Evolutionary conservation across 2,888 invertebrate species (phyloP), one percentile per base, ranked within the genome.

Genomic region (Parnassius mnemosyne): DNA sequence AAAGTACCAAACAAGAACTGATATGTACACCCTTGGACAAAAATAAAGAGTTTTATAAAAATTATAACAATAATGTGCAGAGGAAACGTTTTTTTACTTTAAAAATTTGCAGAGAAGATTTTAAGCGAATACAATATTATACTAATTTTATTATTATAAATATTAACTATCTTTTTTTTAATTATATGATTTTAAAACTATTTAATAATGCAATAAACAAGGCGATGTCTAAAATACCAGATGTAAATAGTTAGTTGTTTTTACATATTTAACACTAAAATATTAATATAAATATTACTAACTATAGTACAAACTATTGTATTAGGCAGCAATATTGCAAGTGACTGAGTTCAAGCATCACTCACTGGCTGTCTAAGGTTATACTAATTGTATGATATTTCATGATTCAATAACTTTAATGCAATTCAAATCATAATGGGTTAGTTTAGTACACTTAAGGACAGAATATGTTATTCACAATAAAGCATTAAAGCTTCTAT

Each of bases 381-480:
- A 20, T 3, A 51, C 57, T 57, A 53, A 25, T 52, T 42, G 49
- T 54, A 60, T 49, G 49, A 46, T 44, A 46, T 11, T 50, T 9
- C 47, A 59, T 56, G 47, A 51, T 13, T 7, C 20, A 42, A 13
- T 49, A 49, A 49, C 5, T 49, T 49, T 9, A 49, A 49, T 49
- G 49, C 49, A 47, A 51, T 13, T 57, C 50, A 34, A 56, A 59
- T 46, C 57, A 57, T 49, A 49, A 58, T 55, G 58, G 64, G 50
- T 68, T 54, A 56, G 63, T 60, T 50, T 65, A 73, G 81, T 84
- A 84, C 83, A 83, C 83, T 78, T 64, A 77, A 81, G 83, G 82
- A 72, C 83, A 84, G 79, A 74, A 73, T 70, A 69, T 66, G 16
- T 53, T 53, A 9, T n/a, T 5, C 34, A 57, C 42, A 53, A 11